Base-by-base conservation (phyloP, 2,113 vertebrate genomes). In the Pithys albifrons region DNA sequence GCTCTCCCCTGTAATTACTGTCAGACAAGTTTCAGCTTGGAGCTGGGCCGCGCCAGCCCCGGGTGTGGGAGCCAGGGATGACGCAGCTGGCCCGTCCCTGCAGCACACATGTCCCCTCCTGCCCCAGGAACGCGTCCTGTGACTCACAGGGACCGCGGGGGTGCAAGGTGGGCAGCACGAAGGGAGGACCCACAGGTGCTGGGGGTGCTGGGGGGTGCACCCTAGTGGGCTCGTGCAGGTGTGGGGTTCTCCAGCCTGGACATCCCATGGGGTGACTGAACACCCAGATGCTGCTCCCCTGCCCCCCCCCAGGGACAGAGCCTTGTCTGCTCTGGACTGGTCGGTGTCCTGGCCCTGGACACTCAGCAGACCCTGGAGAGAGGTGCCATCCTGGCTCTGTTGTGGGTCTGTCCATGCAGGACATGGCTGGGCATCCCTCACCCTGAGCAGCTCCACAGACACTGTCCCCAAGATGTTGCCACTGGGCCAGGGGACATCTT, bases 21-120 rank as follows among this genome's bases (percentile, higher is more conserved):
- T 16, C 64, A 35, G 95, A 76, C 96, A 91, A 91, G 96, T 94
- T 85, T 67, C 93, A 94, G 93, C 96, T 77, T 85, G 96, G 93
- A 85, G 80, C 91, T 14, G 81, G 23, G 73, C 93, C 71, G 71
- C 93, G 93, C 92, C 9, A 11, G 91, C 96, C 88, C 10, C 61
- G 0, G 96, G 96, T 70, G 1, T 93, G 96, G 93, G 96, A 96
- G 96, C 27, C 5, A 16, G 72, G 7, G 74, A 6, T 93, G 96
- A 94, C 59, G 61, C 76, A 81, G 46, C 78, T 10, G 2, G 59
- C 72, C 46, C 9, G 85, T 88, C 78, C 92, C 93, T 66, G 82
- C 88, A 71, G 74, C 18, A 0, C 58, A 28, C 88, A 11, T 41
- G 75, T 93, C 95, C 91, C 91, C 86, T 93, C 96, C 93, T 84